Conservation (phyloP, 2,888 invertebrate genomes). For the Meandrusa payeni region DNA sequence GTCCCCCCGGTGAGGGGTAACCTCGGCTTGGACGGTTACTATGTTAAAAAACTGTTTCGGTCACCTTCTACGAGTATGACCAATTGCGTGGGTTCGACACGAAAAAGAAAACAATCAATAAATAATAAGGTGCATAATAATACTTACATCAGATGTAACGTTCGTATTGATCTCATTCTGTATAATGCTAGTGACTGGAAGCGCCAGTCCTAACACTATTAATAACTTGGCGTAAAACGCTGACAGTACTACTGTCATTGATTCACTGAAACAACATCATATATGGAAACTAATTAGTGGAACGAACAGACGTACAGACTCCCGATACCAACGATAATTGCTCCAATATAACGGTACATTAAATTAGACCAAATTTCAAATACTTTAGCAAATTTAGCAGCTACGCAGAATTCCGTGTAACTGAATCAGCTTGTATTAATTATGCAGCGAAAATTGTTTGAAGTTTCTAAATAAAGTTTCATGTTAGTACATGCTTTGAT, state of each 20-base stretch:
- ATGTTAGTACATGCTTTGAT: not conserved
- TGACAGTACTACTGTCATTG: slow-evolving; percentile 81
- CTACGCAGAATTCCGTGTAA: slow-evolving; percentile 4
- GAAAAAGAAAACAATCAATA: too few species aligned
- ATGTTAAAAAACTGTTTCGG: too few species aligned
- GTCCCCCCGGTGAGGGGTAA: too few species aligned
- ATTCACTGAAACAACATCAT: slow-evolving; percentile 75
- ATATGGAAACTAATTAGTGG: slow-evolving; percentile 43
- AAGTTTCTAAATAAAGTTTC: not conserved
- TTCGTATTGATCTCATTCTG: slow-evolving; percentile 75
- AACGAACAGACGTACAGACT: slow-evolving; percentile 34
- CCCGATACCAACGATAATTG: slow-evolving; percentile 28
- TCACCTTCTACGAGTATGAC: too few species aligned
- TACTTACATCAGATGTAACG: slow-evolving; percentile 67
- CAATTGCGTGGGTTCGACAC: too few species aligned
- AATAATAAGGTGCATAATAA: too few species aligned
- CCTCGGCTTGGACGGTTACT: too few species aligned
- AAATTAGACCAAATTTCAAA: slow-evolving; percentile 18
- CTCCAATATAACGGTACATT: slow-evolving; percentile 17
- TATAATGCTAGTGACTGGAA: slow-evolving; percentile 83
- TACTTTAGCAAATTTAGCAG: slow-evolving; percentile 12
- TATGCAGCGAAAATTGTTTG: slow-evolving; percentile 4
- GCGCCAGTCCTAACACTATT: slow-evolving; percentile 83
- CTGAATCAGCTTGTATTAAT: slow-evolving; percentile 12
- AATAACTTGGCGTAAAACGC: slow-evolving; percentile 84